Evolutionary conservation across 2,113 vertebrate species (phyloP).

Genomic region (Heterotilapia buettikoferi): DNA sequence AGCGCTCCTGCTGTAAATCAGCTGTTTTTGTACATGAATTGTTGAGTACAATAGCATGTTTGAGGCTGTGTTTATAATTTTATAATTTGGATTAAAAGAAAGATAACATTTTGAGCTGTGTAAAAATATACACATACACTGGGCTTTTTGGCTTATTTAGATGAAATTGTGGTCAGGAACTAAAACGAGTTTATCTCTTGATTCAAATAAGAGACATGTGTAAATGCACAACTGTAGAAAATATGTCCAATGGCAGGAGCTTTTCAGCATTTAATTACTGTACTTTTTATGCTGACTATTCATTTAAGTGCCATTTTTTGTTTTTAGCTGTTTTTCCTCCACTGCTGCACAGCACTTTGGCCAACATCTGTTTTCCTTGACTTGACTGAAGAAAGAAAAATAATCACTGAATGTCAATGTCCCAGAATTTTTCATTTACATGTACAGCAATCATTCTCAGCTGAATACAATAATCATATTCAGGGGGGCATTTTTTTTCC

Average conservation of each 20-base stretch:
- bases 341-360: not conserved
- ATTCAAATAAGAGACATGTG: not conserved
- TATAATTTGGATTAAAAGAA: not conserved
- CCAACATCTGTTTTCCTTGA: not conserved
- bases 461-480: not conserved
- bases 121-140: not conserved
- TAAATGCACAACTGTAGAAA: not conserved
- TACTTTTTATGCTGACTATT: not conserved
- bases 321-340: not conserved
- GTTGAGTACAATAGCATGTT: not conserved
- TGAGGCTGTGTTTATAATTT: not conserved
- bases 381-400: not conserved
- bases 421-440: not conserved
- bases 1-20: not conserved
- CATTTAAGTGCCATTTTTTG: not conserved
- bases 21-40: not conserved
- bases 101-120: rapidly evolving
- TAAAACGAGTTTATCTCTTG: not conserved
- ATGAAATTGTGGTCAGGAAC: not conserved
- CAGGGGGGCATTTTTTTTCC: rapidly evolving
- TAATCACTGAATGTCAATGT: not conserved
- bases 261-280: not conserved
- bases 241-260: not conserved
- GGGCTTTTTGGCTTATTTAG: not conserved
- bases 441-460: not conserved